Percentiles rank a stretch among this genome's conserved stretches.
These are phyloP conservation scores for Apogon talboti DNA, from an alignment of 2,797 vertebrate genomes.

Conservation along the genomic window DNA sequence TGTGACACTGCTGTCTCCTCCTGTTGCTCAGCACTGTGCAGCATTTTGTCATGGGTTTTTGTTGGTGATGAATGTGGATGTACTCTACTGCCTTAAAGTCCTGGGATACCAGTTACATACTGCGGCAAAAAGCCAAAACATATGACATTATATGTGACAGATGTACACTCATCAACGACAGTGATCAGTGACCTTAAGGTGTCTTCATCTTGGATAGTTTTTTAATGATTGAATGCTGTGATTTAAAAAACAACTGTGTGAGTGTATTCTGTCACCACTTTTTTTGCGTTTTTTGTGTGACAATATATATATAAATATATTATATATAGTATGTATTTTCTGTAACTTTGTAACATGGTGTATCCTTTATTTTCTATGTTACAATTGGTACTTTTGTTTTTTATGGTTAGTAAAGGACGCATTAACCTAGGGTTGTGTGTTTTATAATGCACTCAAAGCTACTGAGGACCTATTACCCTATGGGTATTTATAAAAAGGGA, in stretches of 20 bases:
- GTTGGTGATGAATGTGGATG: slow-evolving; percentile 40
- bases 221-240: slow-evolving; percentile 85
- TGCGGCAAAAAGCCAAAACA: slow-evolving; percentile 48
- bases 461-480: slow-evolving; percentile 99
- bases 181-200: slow-evolving; percentile 36
- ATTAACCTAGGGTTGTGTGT: slow-evolving; percentile 99
- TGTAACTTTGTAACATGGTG: slow-evolving; percentile 93
- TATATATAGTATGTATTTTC: slow-evolving; percentile 86
- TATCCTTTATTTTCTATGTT: slow-evolving; percentile 81
- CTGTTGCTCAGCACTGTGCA: slow-evolving; percentile 43
- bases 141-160: slow-evolving; percentile 35
- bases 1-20: slow-evolving; percentile 42
- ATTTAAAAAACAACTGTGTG: slow-evolving; percentile 85
- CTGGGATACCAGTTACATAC: slow-evolving; percentile 40
- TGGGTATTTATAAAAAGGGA: slow-evolving; percentile 99
- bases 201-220: slow-evolving; percentile 56
- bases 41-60: slow-evolving; percentile 27
- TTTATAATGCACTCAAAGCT: slow-evolving; percentile 95
- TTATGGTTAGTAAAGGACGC: slow-evolving; percentile 87
- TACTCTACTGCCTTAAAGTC: slow-evolving; percentile 69
- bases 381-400: slow-evolving; percentile 83
- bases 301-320: slow-evolving; percentile 60
- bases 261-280: slow-evolving; percentile 84
- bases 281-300: slow-evolving; percentile 87
- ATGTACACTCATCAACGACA: slow-evolving; percentile 38